A percentile compares a stretch with the other conserved stretches of the same genome.
These are phyloP conservation scores for Eupithecia vulgata DNA, from an alignment of 2,888 invertebrate species.

Conservation along the genomic window DNA sequence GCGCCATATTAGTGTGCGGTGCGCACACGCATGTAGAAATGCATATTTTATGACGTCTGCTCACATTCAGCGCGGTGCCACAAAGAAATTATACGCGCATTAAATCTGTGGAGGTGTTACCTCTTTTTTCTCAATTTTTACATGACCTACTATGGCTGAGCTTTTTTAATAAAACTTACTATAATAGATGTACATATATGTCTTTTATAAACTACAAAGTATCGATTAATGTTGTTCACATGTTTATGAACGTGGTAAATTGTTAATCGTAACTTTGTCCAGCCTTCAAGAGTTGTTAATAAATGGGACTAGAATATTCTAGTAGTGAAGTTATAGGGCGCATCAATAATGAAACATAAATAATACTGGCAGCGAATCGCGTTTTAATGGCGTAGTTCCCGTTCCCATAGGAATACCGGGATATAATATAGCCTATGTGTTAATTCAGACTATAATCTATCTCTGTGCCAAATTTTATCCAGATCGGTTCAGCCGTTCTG, in stretches of 20 bases:
- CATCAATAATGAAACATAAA: background rate
- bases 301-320: background rate
- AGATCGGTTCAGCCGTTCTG: no score
- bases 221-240: conserved; percentile 16
- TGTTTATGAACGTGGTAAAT: conserved; percentile 42
- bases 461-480: no score
- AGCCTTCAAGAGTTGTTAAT: background rate
- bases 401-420: no score
- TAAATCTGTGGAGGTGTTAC: conserved; percentile 80
- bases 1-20: conserved; percentile 42
- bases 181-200: background rate
- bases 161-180: conserved; percentile 1
- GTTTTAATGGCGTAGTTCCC: no score
- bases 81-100: conserved; percentile 84
- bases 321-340: background rate
- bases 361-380: no score
- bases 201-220: conserved; percentile 7
- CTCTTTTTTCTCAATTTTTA: conserved; percentile 61
- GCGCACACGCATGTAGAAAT: conserved; percentile 78
- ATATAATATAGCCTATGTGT: no score
- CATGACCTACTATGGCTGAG: conserved; percentile 14
- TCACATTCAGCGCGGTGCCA: conserved; percentile 83
- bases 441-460: no score
- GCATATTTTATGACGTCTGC: conserved; percentile 84
- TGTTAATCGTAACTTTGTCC: conserved; percentile 41